Conservation (phyloP, 2,797 vertebrate species). For the Linurgus olivaceus region DNA sequence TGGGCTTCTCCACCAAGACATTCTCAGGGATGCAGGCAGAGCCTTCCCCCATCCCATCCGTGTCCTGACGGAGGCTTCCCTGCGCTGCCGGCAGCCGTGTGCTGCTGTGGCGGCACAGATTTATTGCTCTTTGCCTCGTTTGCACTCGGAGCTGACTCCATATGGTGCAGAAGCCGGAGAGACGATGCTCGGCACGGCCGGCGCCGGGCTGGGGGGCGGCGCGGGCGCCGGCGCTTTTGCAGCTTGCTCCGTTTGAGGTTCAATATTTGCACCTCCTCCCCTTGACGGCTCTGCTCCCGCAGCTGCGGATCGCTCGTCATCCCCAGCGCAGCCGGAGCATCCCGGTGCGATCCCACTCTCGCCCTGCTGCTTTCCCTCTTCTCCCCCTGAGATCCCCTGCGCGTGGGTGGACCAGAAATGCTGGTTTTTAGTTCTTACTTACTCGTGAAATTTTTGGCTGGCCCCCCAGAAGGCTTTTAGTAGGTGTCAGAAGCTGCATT, state of each 20-base stretch:
- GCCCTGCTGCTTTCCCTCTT: background rate
- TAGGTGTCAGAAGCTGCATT: background rate
- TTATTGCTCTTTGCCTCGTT: slow-evolving; percentile 41
- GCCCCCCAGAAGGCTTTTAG: background rate
- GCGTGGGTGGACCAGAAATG: background rate
- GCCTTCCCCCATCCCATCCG: background rate
- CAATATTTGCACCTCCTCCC: slow-evolving; percentile 3
- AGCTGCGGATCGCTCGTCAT: fast-evolving
- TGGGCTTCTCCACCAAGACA: fast-evolving
- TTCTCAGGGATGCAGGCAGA: background rate
- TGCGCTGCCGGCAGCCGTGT: fast-evolving
- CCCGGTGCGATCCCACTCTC: fast-evolving
- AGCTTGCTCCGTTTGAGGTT: background rate
- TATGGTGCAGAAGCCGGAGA: background rate
- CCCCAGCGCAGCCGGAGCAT: background rate
- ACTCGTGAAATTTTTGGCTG: background rate
- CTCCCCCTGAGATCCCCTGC: fast-evolving
- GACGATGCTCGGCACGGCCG: background rate
- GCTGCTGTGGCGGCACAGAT: background rate
- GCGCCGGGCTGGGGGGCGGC: background rate
- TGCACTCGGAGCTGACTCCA: background rate
- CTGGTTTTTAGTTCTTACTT: background rate
- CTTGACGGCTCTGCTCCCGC: background rate
- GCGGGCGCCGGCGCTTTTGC: background rate
- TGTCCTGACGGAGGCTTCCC: fast-evolving